These are phyloP conservation scores for Pemphigus obesinymphae DNA, from an alignment of 1,140 invertebrate genomes.

Conservation along the genomic window DNA sequence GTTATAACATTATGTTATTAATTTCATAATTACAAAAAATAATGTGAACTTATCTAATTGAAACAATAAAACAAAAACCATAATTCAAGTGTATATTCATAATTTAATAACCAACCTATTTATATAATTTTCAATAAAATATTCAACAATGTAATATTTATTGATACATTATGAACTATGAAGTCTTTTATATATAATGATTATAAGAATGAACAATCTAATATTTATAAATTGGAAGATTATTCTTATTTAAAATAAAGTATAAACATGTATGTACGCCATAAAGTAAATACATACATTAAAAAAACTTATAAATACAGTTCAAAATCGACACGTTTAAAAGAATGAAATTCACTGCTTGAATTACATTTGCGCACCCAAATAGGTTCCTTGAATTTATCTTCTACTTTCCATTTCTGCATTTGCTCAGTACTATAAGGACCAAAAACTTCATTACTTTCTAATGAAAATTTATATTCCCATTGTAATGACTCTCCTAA, in stretches of 20 bases:
- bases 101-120: too few relatives aligned
- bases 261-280: background rate
- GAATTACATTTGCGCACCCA: constrained; percentile 76
- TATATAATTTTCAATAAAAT: background rate
- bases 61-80: background rate
- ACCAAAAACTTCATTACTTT: constrained; percentile 72
- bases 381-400: constrained; percentile 79
- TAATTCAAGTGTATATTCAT: background rate
- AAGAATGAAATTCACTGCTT: constrained; percentile 75
- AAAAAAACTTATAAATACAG: constrained; percentile 62
- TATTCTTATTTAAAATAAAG: background rate
- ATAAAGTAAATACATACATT: constrained; percentile 1
- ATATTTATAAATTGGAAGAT: background rate
- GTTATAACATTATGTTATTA: too few relatives aligned
- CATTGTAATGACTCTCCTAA: constrained; percentile 63
- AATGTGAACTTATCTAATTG: too few relatives aligned
- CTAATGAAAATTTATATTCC: constrained; percentile 87
- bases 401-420: constrained; percentile 77
- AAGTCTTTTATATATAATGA: background rate
- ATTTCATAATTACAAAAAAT: too few relatives aligned
- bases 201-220: background rate
- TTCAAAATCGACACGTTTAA: constrained; percentile 89
- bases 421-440: constrained; percentile 82
- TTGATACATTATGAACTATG: background rate
- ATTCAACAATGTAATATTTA: background rate